Conservation (phyloP, 1,140 invertebrate genomes). For the Drosophila repleta region DNA sequence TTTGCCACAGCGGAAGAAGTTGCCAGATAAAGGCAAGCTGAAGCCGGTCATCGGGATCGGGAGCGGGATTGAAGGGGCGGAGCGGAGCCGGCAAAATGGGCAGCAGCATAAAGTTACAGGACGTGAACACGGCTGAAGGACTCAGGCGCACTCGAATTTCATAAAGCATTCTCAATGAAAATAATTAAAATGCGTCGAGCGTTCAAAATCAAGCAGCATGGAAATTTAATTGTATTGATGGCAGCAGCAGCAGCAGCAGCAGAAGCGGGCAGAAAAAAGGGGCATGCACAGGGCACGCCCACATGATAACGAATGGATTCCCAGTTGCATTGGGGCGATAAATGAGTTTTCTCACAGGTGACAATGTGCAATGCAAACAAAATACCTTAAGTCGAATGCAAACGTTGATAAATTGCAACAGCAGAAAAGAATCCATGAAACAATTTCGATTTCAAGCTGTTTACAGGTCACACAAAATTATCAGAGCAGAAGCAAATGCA, state of each 20-base stretch:
- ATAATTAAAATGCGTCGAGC: slow-evolving; percentile 80
- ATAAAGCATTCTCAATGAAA: slow-evolving; percentile 77
- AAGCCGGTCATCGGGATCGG: not conserved
- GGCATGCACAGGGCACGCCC: not conserved
- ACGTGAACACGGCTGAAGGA: slow-evolving; percentile 3
- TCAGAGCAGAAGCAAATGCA: not conserved
- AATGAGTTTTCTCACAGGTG: slow-evolving; percentile 50
- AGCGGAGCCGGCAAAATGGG: slow-evolving; percentile 12
- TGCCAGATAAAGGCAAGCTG: slow-evolving; percentile 42
- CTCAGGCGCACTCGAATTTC: slow-evolving; percentile 61
- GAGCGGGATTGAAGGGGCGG: not conserved
- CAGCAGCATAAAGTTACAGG: slow-evolving; percentile 31
- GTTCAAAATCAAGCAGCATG: slow-evolving; percentile 81
- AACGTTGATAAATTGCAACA: slow-evolving; percentile 23
- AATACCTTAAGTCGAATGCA: slow-evolving; percentile 38
- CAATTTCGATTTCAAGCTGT: slow-evolving; percentile 12
- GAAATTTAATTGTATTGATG: slow-evolving; percentile 81
- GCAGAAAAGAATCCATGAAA: not conserved
- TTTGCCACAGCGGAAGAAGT: slow-evolving; percentile 64
- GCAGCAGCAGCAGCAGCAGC: not conserved
- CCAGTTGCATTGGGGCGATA: slow-evolving; percentile 46
- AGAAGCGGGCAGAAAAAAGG: not conserved
- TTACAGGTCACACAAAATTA: slow-evolving; percentile 5
- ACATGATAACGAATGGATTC: slow-evolving; percentile 36
- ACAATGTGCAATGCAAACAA: slow-evolving; percentile 35